Conservation (phyloP, 30 jellyfish, hydroid and myxozoan genomes). For the Pelagia noctiluca region DNA sequence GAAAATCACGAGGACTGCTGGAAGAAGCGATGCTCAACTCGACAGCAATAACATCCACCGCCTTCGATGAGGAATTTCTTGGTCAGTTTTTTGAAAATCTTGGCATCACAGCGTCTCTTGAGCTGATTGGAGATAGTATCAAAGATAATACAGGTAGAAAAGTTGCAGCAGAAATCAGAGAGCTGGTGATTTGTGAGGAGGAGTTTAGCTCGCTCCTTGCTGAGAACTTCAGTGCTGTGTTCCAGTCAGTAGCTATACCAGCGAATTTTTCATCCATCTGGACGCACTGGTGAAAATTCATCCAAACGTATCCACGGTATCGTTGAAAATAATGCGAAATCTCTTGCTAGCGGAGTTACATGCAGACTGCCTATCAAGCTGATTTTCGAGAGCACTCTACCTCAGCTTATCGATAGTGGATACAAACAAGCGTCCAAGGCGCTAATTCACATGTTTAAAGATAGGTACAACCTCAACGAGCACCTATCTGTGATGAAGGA, state of each 20-base stretch:
- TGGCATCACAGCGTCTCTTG: constrained; percentile 2
- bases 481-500: constrained; percentile 60
- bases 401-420: constrained; percentile 42
- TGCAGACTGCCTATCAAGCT: constrained; percentile 69
- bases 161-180: neutral
- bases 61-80: constrained; percentile 46
- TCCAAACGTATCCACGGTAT: neutral
- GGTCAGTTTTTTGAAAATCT: constrained; percentile 25
- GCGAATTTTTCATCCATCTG: neutral
- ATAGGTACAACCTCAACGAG: constrained; percentile 21
- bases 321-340: neutral
- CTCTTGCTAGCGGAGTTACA: constrained; percentile 16
- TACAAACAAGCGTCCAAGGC: constrained; percentile 61
- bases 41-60: neutral
- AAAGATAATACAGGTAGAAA: neutral
- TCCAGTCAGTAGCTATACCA: constrained; percentile 36
- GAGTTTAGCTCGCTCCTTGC: constrained; percentile 50
- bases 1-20: constrained; percentile 79
- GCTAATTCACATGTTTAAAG: constrained; percentile 32
- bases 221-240: constrained; percentile 58
- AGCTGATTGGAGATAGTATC: neutral
- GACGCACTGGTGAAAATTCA: neutral
- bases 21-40: constrained; percentile 43
- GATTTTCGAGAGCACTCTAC: constrained; percentile 61
- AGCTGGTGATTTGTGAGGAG: neutral